phyloP scores from a whole-genome alignment of 1,140 invertebrate species.

The Bombus cullumanus region DNA sequence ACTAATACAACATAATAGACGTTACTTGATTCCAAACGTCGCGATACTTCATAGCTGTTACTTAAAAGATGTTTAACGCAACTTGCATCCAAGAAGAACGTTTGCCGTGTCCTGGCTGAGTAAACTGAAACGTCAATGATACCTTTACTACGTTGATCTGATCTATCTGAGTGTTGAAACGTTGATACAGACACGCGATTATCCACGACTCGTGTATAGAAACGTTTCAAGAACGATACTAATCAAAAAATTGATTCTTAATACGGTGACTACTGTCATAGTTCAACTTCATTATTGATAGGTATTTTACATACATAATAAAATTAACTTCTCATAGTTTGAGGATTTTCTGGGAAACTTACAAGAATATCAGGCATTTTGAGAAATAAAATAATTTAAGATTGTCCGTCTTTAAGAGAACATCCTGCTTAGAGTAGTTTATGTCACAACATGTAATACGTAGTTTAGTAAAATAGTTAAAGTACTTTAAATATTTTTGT shows the following conservation, averaged over 20 bases:
- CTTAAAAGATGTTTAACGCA: too few relatives aligned
- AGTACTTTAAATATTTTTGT: too few relatives aligned
- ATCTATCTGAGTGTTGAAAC: neutral
- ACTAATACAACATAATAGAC: too few relatives aligned
- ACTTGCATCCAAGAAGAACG: too few relatives aligned
- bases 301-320: neutral
- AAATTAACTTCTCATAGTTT: neutral
- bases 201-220: neutral
- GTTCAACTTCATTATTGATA: neutral
- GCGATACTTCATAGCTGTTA: too few relatives aligned
- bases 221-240: constrained; percentile 16
- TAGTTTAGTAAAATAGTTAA: neutral
- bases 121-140: too few relatives aligned
- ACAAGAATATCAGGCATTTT: neutral
- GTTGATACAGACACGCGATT: neutral
- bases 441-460: too few relatives aligned
- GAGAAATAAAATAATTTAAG: neutral
- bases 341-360: too few relatives aligned
- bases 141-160: neutral
- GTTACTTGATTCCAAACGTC: too few relatives aligned
- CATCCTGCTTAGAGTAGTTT: neutral
- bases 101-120: neutral
- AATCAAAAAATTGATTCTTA: neutral
- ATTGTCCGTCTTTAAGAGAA: neutral
- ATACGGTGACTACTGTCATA: too few relatives aligned